Evolutionary conservation across 92 coral and sea anemone species (phyloP), one percentile per base, ranked within the genome.

Genomic region (Heliopora coerulea): DNA sequence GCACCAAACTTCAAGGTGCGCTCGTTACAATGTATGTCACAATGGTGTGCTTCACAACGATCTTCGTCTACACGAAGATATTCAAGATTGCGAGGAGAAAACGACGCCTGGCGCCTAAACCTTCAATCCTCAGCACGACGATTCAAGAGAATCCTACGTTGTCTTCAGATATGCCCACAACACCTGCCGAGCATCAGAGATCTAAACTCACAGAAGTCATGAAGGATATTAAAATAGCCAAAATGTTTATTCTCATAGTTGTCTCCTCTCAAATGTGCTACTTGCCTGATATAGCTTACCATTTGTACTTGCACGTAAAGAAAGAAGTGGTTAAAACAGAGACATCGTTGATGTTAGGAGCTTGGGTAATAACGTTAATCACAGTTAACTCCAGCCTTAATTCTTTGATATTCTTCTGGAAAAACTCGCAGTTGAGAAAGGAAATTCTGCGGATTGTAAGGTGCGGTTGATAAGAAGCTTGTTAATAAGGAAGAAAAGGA

Each of bases 361-460:
- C 18, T n/a, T 70, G 77, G 77, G 52, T 70, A 24, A 41, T 35
- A 21, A 33, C 77, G 50, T 70, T 70, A 17, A 70, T 70, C 37
- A 17, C 32, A 17, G 31, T 33, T 28, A 70, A 70, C 58, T 70
- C 77, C 35, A 54, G 49, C 0, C 77, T 52, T 14, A 70, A 70
- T 54, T 70, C 77, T 29, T 31, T 70, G 49, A 54, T 50, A n/a
- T 70, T 70, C n/a, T 69, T 69, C 20, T 69, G 76, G 76, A 69
- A 54, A 21, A 70, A 70, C 26, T 49, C 76, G 58, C 76, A 69
- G 14, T 23, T 49, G 40, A 54, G 76, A 12, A 50, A 52, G 25
- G 76, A 69, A 19, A 69, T 69, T 49, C 15, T 69, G 62, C 42
- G 35, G 44, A 30, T 52, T 69, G 56, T 33, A 1, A 69, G 54